Base-by-base conservation (phyloP, 2,113 vertebrate genomes). In the Anseranas semipalmata region DNA sequence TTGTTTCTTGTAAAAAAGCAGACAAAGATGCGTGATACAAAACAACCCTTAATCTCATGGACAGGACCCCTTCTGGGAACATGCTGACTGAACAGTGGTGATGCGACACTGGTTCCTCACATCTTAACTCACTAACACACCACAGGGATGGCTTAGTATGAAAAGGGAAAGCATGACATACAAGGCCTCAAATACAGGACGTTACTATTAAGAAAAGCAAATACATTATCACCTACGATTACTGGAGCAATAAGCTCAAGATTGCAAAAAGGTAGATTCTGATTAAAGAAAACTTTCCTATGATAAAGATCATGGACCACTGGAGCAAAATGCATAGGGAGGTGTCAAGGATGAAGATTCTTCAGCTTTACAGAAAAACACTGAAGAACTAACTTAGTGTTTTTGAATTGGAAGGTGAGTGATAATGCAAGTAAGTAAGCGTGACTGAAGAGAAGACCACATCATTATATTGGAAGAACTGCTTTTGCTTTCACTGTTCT, bases 31-130 rank as follows among this genome's bases (percentile, higher is more conserved):
- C 6, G 5, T 41, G 52, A 30, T 52, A 68, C 1, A 1, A 72
- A 68, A 67, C 27, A 62, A 58, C 9, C 1, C 2, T 45, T 55
- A 39, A 43, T 22, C 18, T 68, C 32, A 53, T 2, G 14, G 82
- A 71, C 37, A 17, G 4, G 45, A 56, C 21, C n/a, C 28, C 15
- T 85, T 56, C 52, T 43, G 15, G 37, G 50, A 85, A 39, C 6
- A 48, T 33, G 33, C 4, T 1, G 3, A 45, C 8, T 17, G 35
- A 85, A 55, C 0, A 3, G 17, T 1, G 2, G 7, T 33, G 56
- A 56, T 24, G 59, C 24, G 13, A 75, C 41, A 72, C 48, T 5
- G 16, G 28, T 18, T 58, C 28, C 41, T 74, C 11, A 0, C 9
- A 24, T 5, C 33, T 52, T 37, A 83, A 19, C 21, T 65, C 48